These are phyloP conservation scores for Archips crataeganus DNA, from an alignment of 2,888 invertebrate genomes.

Conservation along the genomic window DNA sequence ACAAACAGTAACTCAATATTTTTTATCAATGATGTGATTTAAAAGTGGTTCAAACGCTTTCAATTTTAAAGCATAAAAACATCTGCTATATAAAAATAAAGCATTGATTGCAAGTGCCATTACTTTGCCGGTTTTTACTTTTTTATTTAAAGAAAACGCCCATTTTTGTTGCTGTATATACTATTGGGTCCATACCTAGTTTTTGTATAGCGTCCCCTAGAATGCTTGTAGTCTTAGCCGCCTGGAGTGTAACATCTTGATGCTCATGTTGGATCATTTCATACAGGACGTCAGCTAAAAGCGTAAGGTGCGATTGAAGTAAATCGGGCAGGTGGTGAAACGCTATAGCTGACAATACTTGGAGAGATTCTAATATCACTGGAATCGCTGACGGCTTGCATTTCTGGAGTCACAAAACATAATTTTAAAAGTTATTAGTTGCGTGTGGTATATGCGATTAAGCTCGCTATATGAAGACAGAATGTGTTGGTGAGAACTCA, in stretches of 20 bases:
- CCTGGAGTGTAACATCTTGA: constrained; percentile 89
- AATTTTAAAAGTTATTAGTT: not conserved
- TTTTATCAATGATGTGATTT: too few species aligned
- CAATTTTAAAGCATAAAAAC: too few species aligned
- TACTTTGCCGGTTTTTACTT: too few species aligned
- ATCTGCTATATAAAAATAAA: too few species aligned
- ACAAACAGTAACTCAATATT: too few species aligned
- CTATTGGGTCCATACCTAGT: constrained; percentile 66
- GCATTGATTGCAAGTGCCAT: too few species aligned
- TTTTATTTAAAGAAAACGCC: too few species aligned
- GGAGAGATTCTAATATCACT: constrained; percentile 91
- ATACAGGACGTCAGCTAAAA: constrained; percentile 87
- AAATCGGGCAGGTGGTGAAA: constrained; percentile 86
- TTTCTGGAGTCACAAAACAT: constrained; percentile 59
- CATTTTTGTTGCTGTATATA: not conserved
- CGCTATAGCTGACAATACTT: constrained; percentile 88
- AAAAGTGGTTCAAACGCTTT: too few species aligned
- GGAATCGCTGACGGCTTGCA: constrained; percentile 84
- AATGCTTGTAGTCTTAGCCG: constrained; percentile 89
- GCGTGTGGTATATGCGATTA: too few species aligned
- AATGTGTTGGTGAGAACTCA: too few species aligned
- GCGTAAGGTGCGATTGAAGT: constrained; percentile 83
- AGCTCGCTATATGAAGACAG: too few species aligned
- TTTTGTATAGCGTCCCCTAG: constrained; percentile 88
- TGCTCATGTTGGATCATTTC: constrained; percentile 87